Conservation (phyloP, 2,888 invertebrate species). For the Helicoverpa assulta region DNA sequence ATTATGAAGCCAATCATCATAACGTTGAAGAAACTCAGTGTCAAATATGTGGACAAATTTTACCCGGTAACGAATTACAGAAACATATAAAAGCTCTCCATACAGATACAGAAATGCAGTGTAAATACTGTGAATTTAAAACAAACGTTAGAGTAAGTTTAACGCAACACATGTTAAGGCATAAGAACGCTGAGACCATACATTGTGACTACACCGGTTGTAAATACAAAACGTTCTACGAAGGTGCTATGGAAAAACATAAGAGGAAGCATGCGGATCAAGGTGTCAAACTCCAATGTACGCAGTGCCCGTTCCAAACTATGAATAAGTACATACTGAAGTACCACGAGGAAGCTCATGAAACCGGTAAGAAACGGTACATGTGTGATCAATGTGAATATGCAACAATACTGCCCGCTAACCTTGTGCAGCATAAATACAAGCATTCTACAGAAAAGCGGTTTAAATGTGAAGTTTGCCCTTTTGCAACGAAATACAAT, state of each 20-base stretch:
- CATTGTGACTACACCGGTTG: conserved; percentile 79
- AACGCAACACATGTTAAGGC: conserved; percentile 83
- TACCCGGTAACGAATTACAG: conserved; percentile 74
- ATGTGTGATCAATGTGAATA: conserved; percentile 85
- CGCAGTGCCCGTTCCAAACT: conserved; percentile 83
- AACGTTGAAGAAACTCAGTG: conserved; percentile 78
- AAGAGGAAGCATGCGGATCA: conserved; percentile 78
- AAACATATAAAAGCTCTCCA: conserved; percentile 80
- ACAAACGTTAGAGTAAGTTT: conserved; percentile 77
- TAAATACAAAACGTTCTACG: conserved; percentile 82
- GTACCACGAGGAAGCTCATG: conserved; percentile 85
- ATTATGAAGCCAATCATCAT: conserved; percentile 80
- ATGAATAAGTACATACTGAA: conserved; percentile 86
- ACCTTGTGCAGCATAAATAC: conserved; percentile 85
- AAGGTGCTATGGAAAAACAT: conserved; percentile 83
- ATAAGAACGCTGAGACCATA: conserved; percentile 81
- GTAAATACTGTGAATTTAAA: conserved; percentile 82
- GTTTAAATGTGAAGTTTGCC: conserved; percentile 86
- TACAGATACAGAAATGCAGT: conserved; percentile 71
- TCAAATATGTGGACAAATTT: conserved; percentile 81
- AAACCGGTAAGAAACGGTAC: conserved; percentile 82
- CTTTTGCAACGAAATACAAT: conserved; percentile 86
- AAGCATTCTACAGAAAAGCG: conserved; percentile 85
- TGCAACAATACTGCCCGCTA: conserved; percentile 83
- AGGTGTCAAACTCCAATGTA: conserved; percentile 83